Evolutionary conservation across 2,113 vertebrate genomes (phyloP).

Genomic region (Menidia beryllina): DNA sequence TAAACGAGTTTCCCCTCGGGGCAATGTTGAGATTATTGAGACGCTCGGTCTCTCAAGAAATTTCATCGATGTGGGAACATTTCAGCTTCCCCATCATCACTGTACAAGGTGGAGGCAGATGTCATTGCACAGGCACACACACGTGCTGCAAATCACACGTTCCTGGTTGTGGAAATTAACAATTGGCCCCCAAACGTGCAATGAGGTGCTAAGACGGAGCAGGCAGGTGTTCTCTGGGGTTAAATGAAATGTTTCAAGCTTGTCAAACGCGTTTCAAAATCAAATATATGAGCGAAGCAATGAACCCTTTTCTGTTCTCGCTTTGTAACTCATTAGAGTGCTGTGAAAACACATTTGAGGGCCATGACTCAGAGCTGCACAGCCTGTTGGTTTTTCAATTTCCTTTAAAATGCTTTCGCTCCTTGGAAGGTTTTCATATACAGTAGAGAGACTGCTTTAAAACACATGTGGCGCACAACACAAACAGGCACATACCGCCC

Average conservation of each 20-base stretch:
- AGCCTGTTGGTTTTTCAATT: conserved; percentile 1
- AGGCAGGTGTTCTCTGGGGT: not conserved
- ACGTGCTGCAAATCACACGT: not conserved
- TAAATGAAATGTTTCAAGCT: not conserved
- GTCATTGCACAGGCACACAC: not conserved
- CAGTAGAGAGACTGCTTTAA: not conserved
- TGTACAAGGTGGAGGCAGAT: too few relatives aligned
- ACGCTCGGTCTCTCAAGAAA: not conserved
- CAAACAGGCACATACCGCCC: not conserved
- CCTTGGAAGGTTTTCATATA: not conserved
- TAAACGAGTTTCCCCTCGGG: not conserved
- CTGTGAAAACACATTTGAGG: conserved; percentile 11
- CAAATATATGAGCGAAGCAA: not conserved
- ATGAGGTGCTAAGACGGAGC: not conserved
- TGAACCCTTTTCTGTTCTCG: not conserved
- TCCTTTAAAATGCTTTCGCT: not conserved
- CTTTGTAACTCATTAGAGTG: not conserved
- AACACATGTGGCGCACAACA: not conserved
- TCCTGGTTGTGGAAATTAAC: not conserved
- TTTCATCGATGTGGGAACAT: not conserved
- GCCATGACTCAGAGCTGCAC: not conserved
- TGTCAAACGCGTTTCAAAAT: conserved; percentile 4
- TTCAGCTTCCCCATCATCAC: not conserved
- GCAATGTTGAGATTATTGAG: not conserved
- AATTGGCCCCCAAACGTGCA: not conserved